Percentiles rank a stretch among this genome's conserved stretches.
Conservation (phyloP, 2,797 vertebrate genomes). For the Ispidina picta region DNA sequence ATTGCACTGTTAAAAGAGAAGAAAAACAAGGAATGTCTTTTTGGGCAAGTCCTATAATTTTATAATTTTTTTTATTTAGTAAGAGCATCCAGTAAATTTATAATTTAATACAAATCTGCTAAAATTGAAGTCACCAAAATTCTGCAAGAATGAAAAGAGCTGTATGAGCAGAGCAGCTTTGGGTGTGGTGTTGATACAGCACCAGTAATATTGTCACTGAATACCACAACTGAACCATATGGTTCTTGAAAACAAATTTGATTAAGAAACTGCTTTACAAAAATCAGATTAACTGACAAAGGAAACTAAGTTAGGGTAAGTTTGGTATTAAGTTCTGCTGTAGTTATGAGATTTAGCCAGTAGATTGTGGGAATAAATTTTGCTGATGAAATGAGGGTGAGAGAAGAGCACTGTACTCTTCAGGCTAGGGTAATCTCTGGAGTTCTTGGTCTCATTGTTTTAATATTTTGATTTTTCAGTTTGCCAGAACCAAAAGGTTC, state of each 20-base stretch:
- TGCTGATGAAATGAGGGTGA: not conserved
- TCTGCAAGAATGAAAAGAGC: not conserved
- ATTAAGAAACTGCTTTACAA: not conserved
- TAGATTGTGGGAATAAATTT: not conserved
- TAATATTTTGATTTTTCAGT: slow-evolving; percentile 60
- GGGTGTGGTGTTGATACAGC: not conserved
- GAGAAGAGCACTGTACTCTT: not conserved
- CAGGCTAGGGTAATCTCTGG: not conserved
- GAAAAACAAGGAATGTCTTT: slow-evolving; percentile 76
- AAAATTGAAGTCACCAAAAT: not conserved
- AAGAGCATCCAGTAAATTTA: not conserved
- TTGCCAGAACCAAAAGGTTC: slow-evolving; percentile 63
- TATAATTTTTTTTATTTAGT: not conserved
- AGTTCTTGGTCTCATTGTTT: not conserved
- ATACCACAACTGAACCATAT: too few species aligned
- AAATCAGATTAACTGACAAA: not conserved
- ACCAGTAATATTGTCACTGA: not conserved
- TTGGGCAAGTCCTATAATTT: slow-evolving; percentile 72
- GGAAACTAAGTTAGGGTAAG: not conserved
- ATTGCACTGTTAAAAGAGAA: slow-evolving; percentile 83
- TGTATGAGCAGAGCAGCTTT: not conserved
- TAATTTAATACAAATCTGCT: not conserved
- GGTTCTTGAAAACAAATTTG: too few species aligned
- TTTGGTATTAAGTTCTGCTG: not conserved
- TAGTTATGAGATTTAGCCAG: not conserved